Evolutionary conservation across 2,888 invertebrate genomes (phyloP).

Genomic region (Trichogramma dendrolimi): DNA sequence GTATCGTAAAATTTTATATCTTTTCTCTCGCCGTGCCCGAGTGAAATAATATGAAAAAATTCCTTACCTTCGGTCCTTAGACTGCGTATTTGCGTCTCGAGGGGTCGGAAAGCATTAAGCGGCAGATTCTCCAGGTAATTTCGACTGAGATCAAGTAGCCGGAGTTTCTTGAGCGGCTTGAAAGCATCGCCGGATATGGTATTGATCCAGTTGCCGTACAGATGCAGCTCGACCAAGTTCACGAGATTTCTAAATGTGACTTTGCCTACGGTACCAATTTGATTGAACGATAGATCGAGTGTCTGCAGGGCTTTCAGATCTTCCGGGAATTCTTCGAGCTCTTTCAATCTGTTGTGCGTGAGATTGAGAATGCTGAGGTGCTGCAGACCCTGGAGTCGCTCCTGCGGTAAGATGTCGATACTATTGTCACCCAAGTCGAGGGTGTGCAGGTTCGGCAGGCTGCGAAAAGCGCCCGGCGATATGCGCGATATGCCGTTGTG

Average conservation of each 20-base stretch:
- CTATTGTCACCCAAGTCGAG: conserved; percentile 81
- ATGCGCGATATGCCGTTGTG: conserved; percentile 74
- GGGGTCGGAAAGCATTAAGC: conserved; percentile 69
- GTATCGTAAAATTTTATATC: too few relatives aligned
- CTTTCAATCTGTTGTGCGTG: conserved; percentile 79
- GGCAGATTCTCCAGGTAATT: conserved; percentile 82
- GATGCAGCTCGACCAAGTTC: conserved; percentile 71
- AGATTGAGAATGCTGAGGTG: conserved; percentile 73
- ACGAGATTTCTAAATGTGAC: conserved; percentile 73
- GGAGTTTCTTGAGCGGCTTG: conserved; percentile 70
- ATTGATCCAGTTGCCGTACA: conserved; percentile 81
- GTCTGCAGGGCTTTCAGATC: conserved; percentile 76
- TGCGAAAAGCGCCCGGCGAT: conserved; percentile 81
- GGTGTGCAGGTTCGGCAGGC: conserved; percentile 71
- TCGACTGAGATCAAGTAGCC: conserved; percentile 72
- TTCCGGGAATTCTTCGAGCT: conserved; percentile 75
- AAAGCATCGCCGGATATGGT: conserved; percentile 75
- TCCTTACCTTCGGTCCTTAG: conserved; percentile 72
- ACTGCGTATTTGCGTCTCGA: conserved; percentile 79
- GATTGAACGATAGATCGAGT: conserved; percentile 79
- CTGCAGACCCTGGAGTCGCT: conserved; percentile 75
- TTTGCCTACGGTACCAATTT: conserved; percentile 73
- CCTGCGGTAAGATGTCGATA: conserved; percentile 77
- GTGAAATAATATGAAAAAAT: neutral
- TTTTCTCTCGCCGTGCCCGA: too few relatives aligned